Conservation (phyloP, 2,113 vertebrate genomes). For the Rhodinocichla rosea region DNA sequence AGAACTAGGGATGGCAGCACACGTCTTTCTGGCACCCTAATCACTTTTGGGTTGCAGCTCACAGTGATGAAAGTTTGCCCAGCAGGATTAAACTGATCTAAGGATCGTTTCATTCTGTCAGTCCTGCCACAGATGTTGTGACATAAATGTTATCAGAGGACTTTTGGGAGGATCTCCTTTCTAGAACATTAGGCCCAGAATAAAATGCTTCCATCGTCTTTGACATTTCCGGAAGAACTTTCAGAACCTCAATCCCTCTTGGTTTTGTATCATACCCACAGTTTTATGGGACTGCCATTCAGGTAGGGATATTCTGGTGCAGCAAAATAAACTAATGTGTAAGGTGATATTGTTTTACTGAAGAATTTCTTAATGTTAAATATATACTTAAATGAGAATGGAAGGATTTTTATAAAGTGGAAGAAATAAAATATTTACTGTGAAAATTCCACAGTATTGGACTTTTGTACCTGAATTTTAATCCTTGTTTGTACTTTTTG, state of each 20-base stretch:
- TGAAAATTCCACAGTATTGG: not conserved
- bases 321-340: not conserved
- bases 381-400: not conserved
- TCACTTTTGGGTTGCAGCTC: not conserved
- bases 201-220: not conserved
- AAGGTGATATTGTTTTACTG: not conserved
- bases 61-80: not conserved
- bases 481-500: not conserved
- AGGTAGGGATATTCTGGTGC: not conserved
- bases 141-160: not conserved
- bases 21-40: not conserved
- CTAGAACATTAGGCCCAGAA: not conserved
- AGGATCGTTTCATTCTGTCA: not conserved
- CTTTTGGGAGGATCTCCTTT: not conserved
- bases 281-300: not conserved
- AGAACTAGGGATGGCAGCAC: not conserved
- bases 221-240: not conserved
- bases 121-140: not conserved
- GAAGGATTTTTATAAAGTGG: not conserved
- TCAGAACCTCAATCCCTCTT: not conserved
- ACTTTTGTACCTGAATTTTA: not conserved
- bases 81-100: not conserved
- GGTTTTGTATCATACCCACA: not conserved
- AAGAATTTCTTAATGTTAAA: not conserved
- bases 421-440: not conserved